Conservation (phyloP, 2,797 vertebrate species). For the Sebastes jordani region DNA sequence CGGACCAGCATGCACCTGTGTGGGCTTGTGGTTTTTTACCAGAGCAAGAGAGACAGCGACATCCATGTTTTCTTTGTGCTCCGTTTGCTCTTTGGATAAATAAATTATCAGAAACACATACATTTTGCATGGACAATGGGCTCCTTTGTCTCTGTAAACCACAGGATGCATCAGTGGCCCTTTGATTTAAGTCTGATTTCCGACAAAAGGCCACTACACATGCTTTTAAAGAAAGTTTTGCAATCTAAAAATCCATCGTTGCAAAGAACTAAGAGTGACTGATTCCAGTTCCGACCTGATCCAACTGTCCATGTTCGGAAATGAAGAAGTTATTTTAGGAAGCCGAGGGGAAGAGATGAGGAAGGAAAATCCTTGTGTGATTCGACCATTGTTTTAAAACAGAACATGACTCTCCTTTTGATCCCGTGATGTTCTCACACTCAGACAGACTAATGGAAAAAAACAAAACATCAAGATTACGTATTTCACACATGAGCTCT, state of each 20-base stretch:
- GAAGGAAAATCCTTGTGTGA: conserved; percentile 40
- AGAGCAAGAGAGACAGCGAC: too few relatives aligned
- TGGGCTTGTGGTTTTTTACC: too few relatives aligned
- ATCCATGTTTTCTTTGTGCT: too few relatives aligned
- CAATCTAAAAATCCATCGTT: neutral
- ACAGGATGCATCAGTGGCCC: too few relatives aligned
- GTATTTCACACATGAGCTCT: conserved; percentile 27
- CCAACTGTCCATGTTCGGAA: neutral
- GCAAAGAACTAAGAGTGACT: neutral
- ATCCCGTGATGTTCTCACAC: conserved; percentile 57
- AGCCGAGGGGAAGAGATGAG: neutral
- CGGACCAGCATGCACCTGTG: too few relatives aligned
- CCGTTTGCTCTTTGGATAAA: too few relatives aligned
- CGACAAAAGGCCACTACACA: neutral
- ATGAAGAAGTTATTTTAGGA: conserved; percentile 31
- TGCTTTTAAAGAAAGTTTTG: neutral
- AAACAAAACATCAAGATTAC: conserved; percentile 9
- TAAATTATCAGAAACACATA: too few relatives aligned
- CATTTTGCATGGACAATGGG: too few relatives aligned
- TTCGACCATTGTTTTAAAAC: conserved; percentile 48
- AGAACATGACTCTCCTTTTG: conserved; percentile 38
- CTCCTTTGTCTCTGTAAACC: too few relatives aligned
- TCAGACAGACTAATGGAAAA: conserved; percentile 23
- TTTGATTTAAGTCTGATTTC: too few relatives aligned
- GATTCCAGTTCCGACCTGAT: neutral